Conservation (phyloP, 2,888 invertebrate genomes). For the Drosophila pseudotalamancana region DNA sequence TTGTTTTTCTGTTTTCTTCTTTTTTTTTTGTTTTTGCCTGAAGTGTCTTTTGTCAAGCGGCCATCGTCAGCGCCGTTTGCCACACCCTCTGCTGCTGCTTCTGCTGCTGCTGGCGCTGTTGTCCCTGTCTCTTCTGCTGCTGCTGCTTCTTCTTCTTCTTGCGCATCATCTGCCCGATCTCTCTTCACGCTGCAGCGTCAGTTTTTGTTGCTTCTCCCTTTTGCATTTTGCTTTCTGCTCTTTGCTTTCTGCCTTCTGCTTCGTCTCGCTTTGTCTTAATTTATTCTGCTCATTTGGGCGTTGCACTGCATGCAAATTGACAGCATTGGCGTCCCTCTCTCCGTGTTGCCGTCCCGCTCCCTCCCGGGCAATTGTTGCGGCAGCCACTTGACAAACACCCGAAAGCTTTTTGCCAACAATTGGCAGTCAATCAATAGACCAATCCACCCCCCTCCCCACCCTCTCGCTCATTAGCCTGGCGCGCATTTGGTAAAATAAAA, state of each 20-base stretch:
- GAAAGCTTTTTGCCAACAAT: slow-evolving; percentile 64
- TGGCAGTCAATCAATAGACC: slow-evolving; percentile 57
- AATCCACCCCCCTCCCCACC: neutral
- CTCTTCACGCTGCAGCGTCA: slow-evolving; percentile 43
- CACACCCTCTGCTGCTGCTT: slow-evolving; percentile 31
- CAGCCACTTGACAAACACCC: slow-evolving; percentile 74
- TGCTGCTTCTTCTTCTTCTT: slow-evolving; percentile 10
- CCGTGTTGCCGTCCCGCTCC: slow-evolving; percentile 22
- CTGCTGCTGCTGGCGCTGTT: slow-evolving; percentile 5
- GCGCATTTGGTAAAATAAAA: slow-evolving; percentile 62
- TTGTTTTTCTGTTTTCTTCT: slow-evolving; percentile 4
- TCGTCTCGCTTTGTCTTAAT: slow-evolving; percentile 52
- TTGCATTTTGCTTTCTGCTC: neutral
- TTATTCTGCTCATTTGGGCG: slow-evolving; percentile 69
- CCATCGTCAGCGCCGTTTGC: slow-evolving; percentile 62
- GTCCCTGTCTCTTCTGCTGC: slow-evolving; percentile 9
- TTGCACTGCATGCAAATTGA: slow-evolving; percentile 56
- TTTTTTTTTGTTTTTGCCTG: slow-evolving; percentile 10
- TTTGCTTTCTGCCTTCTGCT: slow-evolving; percentile 1
- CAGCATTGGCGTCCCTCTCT: slow-evolving; percentile 4
- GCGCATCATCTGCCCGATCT: slow-evolving; percentile 24
- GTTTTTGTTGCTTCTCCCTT: neutral
- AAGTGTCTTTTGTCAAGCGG: slow-evolving; percentile 76
- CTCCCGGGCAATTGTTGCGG: slow-evolving; percentile 14
- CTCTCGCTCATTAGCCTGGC: slow-evolving; percentile 61